These are phyloP conservation scores for Acanthis flammea DNA, from an alignment of 2,797 vertebrate species.

Conservation along the genomic window DNA sequence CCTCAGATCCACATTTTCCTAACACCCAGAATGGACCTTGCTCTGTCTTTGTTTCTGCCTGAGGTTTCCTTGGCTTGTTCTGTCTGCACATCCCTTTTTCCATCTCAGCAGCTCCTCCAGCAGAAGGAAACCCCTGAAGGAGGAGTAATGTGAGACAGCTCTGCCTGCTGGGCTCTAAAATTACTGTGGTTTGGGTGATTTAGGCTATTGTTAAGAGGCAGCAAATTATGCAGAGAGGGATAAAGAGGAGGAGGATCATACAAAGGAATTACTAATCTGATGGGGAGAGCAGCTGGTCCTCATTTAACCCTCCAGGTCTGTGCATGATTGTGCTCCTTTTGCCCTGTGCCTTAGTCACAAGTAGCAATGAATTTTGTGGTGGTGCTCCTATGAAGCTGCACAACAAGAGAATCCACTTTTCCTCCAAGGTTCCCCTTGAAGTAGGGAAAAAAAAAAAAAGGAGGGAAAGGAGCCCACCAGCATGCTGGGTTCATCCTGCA, in stretches of 20 bases:
- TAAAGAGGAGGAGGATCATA: neutral
- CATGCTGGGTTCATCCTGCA: neutral
- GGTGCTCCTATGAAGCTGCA: neutral
- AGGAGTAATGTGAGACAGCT: conserved; percentile 43
- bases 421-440: neutral
- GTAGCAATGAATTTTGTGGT: neutral
- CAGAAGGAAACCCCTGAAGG: conserved; percentile 40
- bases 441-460: neutral
- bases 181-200: conserved; percentile 62
- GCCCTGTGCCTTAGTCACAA: neutral
- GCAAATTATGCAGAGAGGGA: neutral
- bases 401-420: neutral
- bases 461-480: neutral
- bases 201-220: conserved; percentile 22
- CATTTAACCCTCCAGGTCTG: neutral
- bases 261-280: conserved; percentile 46
- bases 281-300: conserved; percentile 52
- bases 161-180: conserved; percentile 49
- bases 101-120: neutral
- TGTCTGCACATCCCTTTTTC: conserved; percentile 11
- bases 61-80: conserved; percentile 11
- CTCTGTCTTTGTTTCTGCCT: neutral
- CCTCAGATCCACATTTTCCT: neutral
- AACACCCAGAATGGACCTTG: neutral
- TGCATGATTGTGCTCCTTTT: neutral